phyloP scores from a whole-genome alignment of 2,113 vertebrate species.

The Natator depressus region DNA sequence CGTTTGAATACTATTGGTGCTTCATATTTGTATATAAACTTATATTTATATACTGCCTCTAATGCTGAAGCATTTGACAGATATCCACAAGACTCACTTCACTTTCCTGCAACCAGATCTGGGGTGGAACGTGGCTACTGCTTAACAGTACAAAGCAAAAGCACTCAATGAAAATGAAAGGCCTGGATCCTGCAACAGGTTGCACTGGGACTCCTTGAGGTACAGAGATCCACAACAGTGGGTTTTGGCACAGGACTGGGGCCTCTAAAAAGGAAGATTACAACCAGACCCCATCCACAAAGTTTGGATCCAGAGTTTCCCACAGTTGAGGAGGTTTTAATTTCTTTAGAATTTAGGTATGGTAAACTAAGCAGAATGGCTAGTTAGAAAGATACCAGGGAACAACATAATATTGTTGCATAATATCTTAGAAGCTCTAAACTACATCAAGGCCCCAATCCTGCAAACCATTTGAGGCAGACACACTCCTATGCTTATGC shows the following conservation, averaged over 20 bases:
- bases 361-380: neutral
- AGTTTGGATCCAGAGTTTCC: neutral
- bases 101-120: neutral
- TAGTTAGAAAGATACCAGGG: neutral
- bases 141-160: rapidly evolving
- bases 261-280: neutral
- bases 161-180: neutral
- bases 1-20: neutral
- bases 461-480: neutral
- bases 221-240: too few relatives aligned
- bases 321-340: neutral
- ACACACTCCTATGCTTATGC: neutral
- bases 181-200: neutral
- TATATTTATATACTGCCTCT: neutral
- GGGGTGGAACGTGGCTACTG: neutral
- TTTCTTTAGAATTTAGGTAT: neutral
- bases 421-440: neutral
- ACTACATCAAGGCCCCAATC: neutral
- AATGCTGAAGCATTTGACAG: neutral
- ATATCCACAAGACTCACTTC: neutral
- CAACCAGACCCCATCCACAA: neutral
- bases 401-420: neutral
- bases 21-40: neutral
- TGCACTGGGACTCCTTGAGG: rapidly evolving
- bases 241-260: rapidly evolving